A percentile compares a stretch with the other conserved stretches of the same genome.
phyloP scores from a whole-genome alignment of 2,797 vertebrate genomes.

The Lagocephalus sceleratus region DNA sequence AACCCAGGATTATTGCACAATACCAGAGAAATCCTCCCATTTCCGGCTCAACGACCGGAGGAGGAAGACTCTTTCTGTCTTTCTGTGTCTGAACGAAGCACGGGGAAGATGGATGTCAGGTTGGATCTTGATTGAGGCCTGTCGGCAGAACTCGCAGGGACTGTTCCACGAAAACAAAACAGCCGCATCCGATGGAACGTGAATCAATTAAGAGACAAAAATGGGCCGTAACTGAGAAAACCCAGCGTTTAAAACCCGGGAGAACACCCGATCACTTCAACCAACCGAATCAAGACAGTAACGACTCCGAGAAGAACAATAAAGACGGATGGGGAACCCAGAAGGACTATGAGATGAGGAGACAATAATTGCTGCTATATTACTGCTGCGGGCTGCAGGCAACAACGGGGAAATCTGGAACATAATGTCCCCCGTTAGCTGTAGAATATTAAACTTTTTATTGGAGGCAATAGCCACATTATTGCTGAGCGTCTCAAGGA shows the following conservation, averaged over 20 bases:
- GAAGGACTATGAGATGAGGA: conserved; percentile 3
- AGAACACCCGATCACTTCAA: no score
- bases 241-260: no score
- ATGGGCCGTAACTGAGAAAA: no score
- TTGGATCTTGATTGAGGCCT: conserved; percentile 17
- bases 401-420: conserved; percentile 34
- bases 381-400: conserved; percentile 12
- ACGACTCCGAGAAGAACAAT: conserved; percentile 2
- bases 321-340: not conserved
- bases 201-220: no score
- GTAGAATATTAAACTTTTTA: conserved; percentile 14
- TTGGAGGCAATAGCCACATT: not conserved
- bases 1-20: conserved; percentile 38
- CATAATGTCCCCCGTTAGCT: conserved; percentile 19
- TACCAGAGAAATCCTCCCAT: conserved; percentile 36
- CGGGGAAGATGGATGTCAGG: conserved; percentile 9
- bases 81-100: conserved; percentile 30
- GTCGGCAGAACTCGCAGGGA: no score
- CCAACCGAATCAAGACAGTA: not conserved
- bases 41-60: conserved; percentile 41
- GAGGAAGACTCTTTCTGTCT: conserved; percentile 45
- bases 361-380: conserved; percentile 8
- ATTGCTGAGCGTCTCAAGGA: conserved; percentile 10
- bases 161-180: no score
- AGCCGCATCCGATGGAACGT: no score